phyloP scores from a whole-genome alignment of 1,140 invertebrate genomes.

The Musca domestica region DNA sequence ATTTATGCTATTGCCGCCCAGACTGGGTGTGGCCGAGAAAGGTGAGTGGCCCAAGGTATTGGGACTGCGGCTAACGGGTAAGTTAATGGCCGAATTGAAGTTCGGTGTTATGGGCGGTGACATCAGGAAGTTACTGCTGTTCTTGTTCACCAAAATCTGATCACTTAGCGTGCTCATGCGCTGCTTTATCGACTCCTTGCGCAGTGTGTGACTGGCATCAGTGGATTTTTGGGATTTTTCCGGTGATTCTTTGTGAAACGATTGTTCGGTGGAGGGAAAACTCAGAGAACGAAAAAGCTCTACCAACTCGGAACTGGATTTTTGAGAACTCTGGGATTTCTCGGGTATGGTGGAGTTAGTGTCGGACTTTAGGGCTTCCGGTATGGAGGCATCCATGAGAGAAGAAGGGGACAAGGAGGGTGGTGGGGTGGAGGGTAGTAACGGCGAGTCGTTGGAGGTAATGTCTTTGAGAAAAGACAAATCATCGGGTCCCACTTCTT shows the following conservation, averaged over 20 bases:
- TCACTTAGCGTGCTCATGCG: slow-evolving; percentile 50
- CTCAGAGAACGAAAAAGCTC: slow-evolving; percentile 51
- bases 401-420: slow-evolving; percentile 45
- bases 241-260: not conserved
- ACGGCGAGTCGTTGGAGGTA: slow-evolving; percentile 40
- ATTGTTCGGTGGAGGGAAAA: slow-evolving; percentile 42
- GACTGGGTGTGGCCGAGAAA: slow-evolving; percentile 10
- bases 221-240: slow-evolving; percentile 24
- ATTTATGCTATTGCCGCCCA: slow-evolving; percentile 35
- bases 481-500: slow-evolving; percentile 34
- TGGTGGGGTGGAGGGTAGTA: slow-evolving; percentile 45
- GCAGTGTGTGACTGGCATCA: slow-evolving; percentile 21
- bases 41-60: slow-evolving; percentile 36
- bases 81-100: slow-evolving; percentile 28
- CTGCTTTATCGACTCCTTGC: slow-evolving; percentile 28
- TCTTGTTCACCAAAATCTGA: slow-evolving; percentile 35
- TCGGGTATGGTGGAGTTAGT: slow-evolving; percentile 26
- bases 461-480: slow-evolving; percentile 45
- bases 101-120: slow-evolving; percentile 51
- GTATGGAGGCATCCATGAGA: slow-evolving; percentile 22
- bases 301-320: slow-evolving; percentile 44
- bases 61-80: slow-evolving; percentile 31
- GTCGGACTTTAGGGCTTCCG: slow-evolving; percentile 5
- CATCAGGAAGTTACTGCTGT: slow-evolving; percentile 42
- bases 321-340: slow-evolving; percentile 40